Conservation (phyloP, 2,797 vertebrate genomes). For the Etheostoma perlongum region DNA sequence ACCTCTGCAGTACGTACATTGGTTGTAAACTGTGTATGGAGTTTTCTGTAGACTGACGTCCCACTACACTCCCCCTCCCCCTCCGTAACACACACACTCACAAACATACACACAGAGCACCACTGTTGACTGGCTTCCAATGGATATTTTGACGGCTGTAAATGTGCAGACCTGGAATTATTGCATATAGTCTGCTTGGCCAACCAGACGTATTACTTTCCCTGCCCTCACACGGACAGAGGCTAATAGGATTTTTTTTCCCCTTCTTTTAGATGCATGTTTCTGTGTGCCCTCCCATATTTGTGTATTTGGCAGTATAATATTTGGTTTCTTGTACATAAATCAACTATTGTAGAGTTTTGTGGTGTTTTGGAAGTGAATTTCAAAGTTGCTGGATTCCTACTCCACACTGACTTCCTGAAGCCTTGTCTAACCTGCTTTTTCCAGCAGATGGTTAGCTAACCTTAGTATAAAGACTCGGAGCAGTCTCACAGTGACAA, state of each 20-base stretch:
- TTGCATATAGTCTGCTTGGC: constrained; percentile 59
- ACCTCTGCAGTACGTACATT: constrained; percentile 39
- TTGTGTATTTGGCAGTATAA: constrained; percentile 7
- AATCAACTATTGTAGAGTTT: not conserved
- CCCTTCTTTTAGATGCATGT: constrained; percentile 28
- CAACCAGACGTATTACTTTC: constrained; percentile 55
- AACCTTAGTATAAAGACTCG: not conserved
- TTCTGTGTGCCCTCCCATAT: constrained; percentile 6
- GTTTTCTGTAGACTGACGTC: constrained; percentile 28
- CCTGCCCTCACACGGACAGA: constrained; percentile 53
- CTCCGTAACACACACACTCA: constrained; percentile 19
- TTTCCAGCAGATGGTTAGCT: not conserved
- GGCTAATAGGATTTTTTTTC: constrained; percentile 56
- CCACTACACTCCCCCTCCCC: constrained; percentile 17
- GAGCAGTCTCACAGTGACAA: not conserved
- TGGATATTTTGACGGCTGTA: constrained; percentile 60
- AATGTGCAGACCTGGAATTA: constrained; percentile 62
- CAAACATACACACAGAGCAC: constrained; percentile 23
- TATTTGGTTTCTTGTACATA: not conserved
- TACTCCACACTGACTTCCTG: not conserved
- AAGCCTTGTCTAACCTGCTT: not conserved
- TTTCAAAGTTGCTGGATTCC: not conserved
- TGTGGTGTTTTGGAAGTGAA: not conserved
- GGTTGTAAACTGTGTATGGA: constrained; percentile 54
- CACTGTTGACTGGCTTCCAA: constrained; percentile 54